Conservation (phyloP, 2,888 invertebrate species). For the Odontomyia ornata region DNA sequence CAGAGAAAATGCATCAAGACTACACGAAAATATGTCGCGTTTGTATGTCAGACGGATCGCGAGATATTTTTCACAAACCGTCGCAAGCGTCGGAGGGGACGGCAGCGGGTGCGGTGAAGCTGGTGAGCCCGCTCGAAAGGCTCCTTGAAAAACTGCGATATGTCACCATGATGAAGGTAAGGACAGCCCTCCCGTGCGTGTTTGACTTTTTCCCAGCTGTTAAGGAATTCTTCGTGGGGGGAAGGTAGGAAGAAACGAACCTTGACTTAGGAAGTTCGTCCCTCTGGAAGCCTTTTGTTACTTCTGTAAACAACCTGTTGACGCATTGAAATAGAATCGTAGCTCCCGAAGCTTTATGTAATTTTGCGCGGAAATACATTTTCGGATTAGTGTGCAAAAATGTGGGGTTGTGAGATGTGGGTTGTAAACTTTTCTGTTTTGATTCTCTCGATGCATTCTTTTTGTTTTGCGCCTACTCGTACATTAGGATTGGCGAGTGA, state of each 20-base stretch:
- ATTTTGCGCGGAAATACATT: not conserved
- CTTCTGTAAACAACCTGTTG: constrained; percentile 40
- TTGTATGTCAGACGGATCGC: constrained; percentile 50
- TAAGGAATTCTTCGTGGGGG: not conserved
- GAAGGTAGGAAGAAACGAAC: not conserved
- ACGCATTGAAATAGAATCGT: not conserved
- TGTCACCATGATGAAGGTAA: constrained; percentile 52
- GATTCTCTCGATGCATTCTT: no score
- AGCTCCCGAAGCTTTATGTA: constrained; percentile 11
- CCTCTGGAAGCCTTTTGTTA: not conserved
- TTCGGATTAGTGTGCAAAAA: not conserved
- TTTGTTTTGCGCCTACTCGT: not conserved
- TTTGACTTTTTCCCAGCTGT: not conserved
- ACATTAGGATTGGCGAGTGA: not conserved
- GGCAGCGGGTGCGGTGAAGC: constrained; percentile 14
- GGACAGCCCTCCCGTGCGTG: not conserved
- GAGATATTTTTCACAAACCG: constrained; percentile 50
- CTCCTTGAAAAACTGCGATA: constrained; percentile 51
- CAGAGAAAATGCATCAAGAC: constrained; percentile 45
- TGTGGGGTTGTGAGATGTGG: not conserved
- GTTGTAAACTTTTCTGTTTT: not conserved
- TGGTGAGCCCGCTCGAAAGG: constrained; percentile 45
- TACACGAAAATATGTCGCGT: constrained; percentile 51
- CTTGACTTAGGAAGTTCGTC: not conserved
- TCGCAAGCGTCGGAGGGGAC: constrained; percentile 37